Evolutionary conservation across 2,888 invertebrate genomes (phyloP).

Genomic region (Microctonus aethiopoides): DNA sequence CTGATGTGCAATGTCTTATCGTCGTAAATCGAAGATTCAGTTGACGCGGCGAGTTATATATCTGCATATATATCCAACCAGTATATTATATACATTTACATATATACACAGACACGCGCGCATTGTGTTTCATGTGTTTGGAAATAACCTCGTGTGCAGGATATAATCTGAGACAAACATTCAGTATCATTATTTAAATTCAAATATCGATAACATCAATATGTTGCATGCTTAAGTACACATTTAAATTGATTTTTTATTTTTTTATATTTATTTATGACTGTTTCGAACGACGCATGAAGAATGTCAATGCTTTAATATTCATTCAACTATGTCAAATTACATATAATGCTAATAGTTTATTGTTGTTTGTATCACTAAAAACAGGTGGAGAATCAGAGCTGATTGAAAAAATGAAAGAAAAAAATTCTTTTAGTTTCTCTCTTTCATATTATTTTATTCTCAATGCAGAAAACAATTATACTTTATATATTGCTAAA

Average conservation of each 20-base stretch:
- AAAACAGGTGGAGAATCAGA: background rate
- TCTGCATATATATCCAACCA: background rate
- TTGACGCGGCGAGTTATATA: conserved; percentile 18
- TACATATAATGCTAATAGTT: background rate
- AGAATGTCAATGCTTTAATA: background rate
- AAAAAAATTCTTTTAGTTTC: background rate
- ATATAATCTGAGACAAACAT: background rate
- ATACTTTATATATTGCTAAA: background rate
- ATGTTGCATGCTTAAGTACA: background rate
- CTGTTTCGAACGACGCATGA: background rate
- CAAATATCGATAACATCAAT: background rate
- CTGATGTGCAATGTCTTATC: conserved; percentile 21
- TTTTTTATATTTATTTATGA: background rate
- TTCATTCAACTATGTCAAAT: background rate
- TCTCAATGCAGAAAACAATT: background rate
- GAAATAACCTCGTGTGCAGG: background rate
- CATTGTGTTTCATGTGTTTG: background rate
- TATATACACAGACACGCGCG: too few relatives aligned
- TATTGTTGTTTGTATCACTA: background rate
- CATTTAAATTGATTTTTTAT: background rate
- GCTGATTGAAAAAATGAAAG: background rate
- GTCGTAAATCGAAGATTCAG: conserved; percentile 24
- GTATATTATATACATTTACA: background rate
- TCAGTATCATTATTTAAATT: background rate
- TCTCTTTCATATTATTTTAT: too few relatives aligned